phyloP scores from a whole-genome alignment of 1,140 invertebrate genomes.

The Drosophila mayri region DNA sequence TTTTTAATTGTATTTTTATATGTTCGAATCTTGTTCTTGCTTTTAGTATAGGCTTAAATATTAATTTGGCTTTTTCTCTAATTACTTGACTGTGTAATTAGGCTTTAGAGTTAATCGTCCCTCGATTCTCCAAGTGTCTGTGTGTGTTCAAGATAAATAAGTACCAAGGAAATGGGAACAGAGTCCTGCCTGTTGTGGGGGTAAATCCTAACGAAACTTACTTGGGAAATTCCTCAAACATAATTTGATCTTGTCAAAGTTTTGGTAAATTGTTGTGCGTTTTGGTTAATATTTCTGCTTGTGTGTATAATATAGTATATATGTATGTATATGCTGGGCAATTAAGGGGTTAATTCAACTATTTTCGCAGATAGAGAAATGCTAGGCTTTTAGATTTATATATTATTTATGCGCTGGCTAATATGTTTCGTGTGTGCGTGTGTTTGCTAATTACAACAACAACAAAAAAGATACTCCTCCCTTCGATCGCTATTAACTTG shows the following conservation, averaged over 20 bases:
- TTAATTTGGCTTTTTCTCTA: conserved; percentile 76
- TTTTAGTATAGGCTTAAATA: conserved; percentile 65
- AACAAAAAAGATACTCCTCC: conserved; percentile 49
- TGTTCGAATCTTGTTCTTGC: conserved; percentile 21
- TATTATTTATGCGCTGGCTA: conserved; percentile 25
- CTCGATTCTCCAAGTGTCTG: background rate
- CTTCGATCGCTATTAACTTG: conserved; percentile 20
- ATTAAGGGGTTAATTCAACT: conserved; percentile 40
- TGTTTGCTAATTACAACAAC: conserved; percentile 69
- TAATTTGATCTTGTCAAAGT: conserved; percentile 28
- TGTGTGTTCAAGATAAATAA: conserved; percentile 36
- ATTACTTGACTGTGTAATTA: conserved; percentile 45
- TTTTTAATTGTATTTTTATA: conserved; percentile 30
- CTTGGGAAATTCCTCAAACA: conserved; percentile 38
- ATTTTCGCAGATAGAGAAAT: conserved; percentile 48
- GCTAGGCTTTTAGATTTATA: conserved; percentile 43
- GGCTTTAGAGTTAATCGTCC: conserved; percentile 21
- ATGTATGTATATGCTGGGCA: conserved; percentile 21
- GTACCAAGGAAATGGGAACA: conserved; percentile 36
- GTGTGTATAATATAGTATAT: conserved; percentile 30
- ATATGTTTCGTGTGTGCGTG: conserved; percentile 16
- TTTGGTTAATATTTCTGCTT: conserved; percentile 34
- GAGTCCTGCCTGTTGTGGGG: conserved; percentile 19
- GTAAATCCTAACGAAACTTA: conserved; percentile 15
- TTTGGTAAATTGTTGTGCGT: conserved; percentile 38